phyloP scores from a whole-genome alignment of 2,888 invertebrate species.

The Odiellus spinosus region DNA sequence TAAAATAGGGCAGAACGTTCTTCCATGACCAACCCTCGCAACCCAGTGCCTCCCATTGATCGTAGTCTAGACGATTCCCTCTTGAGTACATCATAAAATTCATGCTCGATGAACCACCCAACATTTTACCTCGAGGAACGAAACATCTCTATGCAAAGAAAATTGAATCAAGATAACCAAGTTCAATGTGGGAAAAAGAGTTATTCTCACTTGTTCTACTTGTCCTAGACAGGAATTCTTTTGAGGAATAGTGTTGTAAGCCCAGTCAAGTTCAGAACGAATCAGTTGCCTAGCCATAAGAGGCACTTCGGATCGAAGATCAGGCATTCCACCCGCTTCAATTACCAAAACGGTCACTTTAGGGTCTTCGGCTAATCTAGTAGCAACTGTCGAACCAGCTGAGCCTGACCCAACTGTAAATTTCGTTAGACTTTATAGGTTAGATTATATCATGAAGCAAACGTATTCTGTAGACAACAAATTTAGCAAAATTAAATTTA shows the following conservation, averaged over 20 bases:
- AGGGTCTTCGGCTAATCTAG: conserved; percentile 23
- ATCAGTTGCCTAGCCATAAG: conserved; percentile 42
- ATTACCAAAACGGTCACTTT: conserved; percentile 23
- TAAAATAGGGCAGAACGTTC: conserved; percentile 20
- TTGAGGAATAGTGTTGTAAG: conserved; percentile 24
- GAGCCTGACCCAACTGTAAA: conserved; percentile 22
- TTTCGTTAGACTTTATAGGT: too few species aligned
- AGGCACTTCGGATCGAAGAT: conserved; percentile 72
- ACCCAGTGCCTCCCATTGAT: conserved; percentile 68
- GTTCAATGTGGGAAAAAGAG: too few species aligned
- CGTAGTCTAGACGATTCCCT: conserved; percentile 69
- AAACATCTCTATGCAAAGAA: too few species aligned
- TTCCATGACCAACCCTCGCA: conserved; percentile 63
- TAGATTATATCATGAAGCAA: too few species aligned
- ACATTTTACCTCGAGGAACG: conserved; percentile 59
- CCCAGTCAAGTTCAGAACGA: conserved; percentile 24
- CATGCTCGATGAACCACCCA: conserved; percentile 72
- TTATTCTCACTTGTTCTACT: too few species aligned
- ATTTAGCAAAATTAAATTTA: too few species aligned
- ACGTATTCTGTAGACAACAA: too few species aligned
- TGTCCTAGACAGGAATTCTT: conserved; percentile 21
- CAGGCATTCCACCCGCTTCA: conserved; percentile 32
- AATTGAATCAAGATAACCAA: too few species aligned
- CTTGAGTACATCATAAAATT: conserved; percentile 84
- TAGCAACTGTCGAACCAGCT: conserved; percentile 24